Conservation (phyloP, 2,797 vertebrate genomes). For the Lepus townsendii region DNA sequence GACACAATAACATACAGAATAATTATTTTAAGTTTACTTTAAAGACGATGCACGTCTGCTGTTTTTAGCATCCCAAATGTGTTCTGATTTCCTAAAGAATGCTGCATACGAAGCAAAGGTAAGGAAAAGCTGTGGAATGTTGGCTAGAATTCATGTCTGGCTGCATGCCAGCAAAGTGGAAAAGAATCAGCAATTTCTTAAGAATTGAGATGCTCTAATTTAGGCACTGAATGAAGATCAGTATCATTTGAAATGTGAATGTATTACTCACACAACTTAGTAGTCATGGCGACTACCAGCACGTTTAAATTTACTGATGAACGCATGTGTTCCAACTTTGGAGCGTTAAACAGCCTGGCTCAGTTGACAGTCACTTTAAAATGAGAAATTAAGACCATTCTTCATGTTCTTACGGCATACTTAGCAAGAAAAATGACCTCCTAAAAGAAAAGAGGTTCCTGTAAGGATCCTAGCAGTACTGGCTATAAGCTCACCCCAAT, state of each 20-base stretch:
- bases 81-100: slow-evolving; percentile 57
- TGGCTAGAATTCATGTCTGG: slow-evolving; percentile 68
- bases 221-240: slow-evolving; percentile 82
- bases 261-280: slow-evolving; percentile 79
- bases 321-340: slow-evolving; percentile 70
- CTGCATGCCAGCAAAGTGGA: slow-evolving; percentile 59
- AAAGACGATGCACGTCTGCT: slow-evolving; percentile 32
- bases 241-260: slow-evolving; percentile 83
- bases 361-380: slow-evolving; percentile 78
- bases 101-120: slow-evolving; percentile 10
- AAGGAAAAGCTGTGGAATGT: slow-evolving; percentile 48
- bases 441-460: slow-evolving; percentile 73
- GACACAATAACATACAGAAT: slow-evolving; percentile 14
- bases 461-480: slow-evolving; percentile 32
- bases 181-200: slow-evolving; percentile 80
- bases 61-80: slow-evolving; percentile 59
- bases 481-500: not conserved
- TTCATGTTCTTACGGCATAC: slow-evolving; percentile 78
- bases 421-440: slow-evolving; percentile 79
- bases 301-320: slow-evolving; percentile 78
- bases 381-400: slow-evolving; percentile 82
- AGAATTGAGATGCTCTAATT: slow-evolving; percentile 81
- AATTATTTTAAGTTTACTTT: slow-evolving; percentile 49
- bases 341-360: slow-evolving; percentile 76
- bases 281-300: slow-evolving; percentile 76